phyloP scores from a whole-genome alignment of 2,888 invertebrate species.

The Harpalus rubripes region DNA sequence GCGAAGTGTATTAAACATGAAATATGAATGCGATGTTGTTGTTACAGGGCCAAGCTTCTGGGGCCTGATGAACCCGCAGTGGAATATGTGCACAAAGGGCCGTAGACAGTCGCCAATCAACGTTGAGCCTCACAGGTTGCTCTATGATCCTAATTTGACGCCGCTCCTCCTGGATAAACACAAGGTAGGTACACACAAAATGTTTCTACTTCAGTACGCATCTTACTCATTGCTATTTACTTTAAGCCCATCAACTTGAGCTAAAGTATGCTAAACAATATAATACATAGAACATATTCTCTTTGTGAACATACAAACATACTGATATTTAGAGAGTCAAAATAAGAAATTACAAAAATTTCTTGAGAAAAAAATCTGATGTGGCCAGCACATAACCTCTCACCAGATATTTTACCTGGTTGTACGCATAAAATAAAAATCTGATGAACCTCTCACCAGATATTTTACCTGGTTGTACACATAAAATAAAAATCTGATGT shows the following conservation, averaged over 20 bases:
- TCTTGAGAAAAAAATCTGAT: too few relatives aligned
- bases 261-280: not conserved
- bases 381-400: too few relatives aligned
- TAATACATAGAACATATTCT: too few relatives aligned
- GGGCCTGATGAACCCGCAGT: conserved; percentile 98
- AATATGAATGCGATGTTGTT: conserved; percentile 69
- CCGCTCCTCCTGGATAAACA: conserved; percentile 95
- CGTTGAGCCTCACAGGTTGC: conserved; percentile 95
- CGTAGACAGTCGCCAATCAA: conserved; percentile 98
- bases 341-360: too few relatives aligned
- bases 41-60: conserved; percentile 95
- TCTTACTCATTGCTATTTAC: not conserved
- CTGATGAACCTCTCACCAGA: too few relatives aligned
- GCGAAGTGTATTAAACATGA: conserved; percentile 63
- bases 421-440: too few relatives aligned
- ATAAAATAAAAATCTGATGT: too few relatives aligned
- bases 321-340: too few relatives aligned
- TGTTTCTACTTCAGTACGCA: not conserved
- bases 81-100: conserved; percentile 98
- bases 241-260: not conserved
- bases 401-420: too few relatives aligned
- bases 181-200: conserved; percentile 83
- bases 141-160: conserved; percentile 96
- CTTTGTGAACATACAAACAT: too few relatives aligned
- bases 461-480: too few relatives aligned